These are phyloP conservation scores for Plagiodera versicolora DNA, from an alignment of 2,888 invertebrate genomes.

Conservation along the genomic window DNA sequence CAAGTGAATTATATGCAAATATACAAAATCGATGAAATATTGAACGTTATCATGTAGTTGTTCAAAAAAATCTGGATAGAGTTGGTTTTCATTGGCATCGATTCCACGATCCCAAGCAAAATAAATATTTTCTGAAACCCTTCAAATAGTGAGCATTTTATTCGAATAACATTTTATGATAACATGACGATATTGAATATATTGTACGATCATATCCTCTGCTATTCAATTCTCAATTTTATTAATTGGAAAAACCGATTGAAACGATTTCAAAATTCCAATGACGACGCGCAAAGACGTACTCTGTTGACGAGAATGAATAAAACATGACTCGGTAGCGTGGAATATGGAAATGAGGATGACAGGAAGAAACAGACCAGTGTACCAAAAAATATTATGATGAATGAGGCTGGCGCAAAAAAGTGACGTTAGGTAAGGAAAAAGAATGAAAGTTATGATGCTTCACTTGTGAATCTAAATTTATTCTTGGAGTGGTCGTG, in stretches of 20 bases:
- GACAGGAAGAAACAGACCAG: constrained; percentile 39
- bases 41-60: too few relatives aligned
- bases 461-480: neutral
- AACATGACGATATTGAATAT: too few relatives aligned
- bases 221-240: constrained; percentile 1
- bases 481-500: neutral
- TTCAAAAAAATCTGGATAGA: too few relatives aligned
- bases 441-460: constrained; percentile 19
- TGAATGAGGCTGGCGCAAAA: constrained; percentile 31
- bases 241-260: neutral
- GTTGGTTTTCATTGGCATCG: too few relatives aligned
- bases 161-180: too few relatives aligned
- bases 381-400: constrained; percentile 31
- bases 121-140: too few relatives aligned
- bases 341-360: constrained; percentile 52
- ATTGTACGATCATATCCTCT: too few relatives aligned
- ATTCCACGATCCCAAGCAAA: too few relatives aligned
- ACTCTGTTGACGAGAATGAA: constrained; percentile 47
- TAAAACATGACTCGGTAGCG: constrained; percentile 53
- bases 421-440: constrained; percentile 14
- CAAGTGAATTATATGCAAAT: too few relatives aligned
- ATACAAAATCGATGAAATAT: too few relatives aligned
- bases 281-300: constrained; percentile 34
- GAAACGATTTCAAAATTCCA: neutral
- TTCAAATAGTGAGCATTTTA: too few relatives aligned